Percentiles rank a stretch among this genome's conserved stretches.
Evolutionary conservation across 1,140 invertebrate genomes (phyloP).

Genomic region (Latrodectus geometricus): DNA sequence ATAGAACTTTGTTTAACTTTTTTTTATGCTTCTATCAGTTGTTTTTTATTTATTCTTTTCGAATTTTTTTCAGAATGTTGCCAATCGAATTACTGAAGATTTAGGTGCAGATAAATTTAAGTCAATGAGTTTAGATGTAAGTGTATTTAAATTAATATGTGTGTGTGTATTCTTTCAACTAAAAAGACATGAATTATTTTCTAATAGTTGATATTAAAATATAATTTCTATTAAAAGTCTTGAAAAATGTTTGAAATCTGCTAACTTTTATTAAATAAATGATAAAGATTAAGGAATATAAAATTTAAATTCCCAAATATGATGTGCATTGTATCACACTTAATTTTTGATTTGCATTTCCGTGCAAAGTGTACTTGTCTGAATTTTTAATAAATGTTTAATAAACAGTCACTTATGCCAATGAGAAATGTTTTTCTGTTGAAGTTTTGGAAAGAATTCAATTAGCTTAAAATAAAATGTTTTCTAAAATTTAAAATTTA

Average conservation of each 20-base stretch:
- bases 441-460: too few relatives aligned
- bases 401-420: too few relatives aligned
- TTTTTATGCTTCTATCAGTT: neutral
- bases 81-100: conserved; percentile 5
- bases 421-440: too few relatives aligned
- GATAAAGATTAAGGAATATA: neutral
- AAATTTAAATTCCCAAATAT: neutral
- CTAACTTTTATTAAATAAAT: neutral
- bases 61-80: neutral
- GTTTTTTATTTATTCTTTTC: too few relatives aligned
- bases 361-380: too few relatives aligned
- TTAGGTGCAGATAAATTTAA: conserved; percentile 1
- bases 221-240: neutral
- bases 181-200: neutral
- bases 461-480: too few relatives aligned
- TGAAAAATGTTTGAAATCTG: neutral
- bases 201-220: neutral
- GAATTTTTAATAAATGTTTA: too few relatives aligned
- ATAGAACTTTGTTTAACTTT: neutral
- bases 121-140: conserved; percentile 3
- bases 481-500: too few relatives aligned
- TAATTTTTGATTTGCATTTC: too few relatives aligned
- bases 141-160: neutral
- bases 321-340: neutral
- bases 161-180: too few relatives aligned